These are phyloP conservation scores for Drosophila nebulosa DNA, from an alignment of 1,140 invertebrate species.

Conservation along the genomic window DNA sequence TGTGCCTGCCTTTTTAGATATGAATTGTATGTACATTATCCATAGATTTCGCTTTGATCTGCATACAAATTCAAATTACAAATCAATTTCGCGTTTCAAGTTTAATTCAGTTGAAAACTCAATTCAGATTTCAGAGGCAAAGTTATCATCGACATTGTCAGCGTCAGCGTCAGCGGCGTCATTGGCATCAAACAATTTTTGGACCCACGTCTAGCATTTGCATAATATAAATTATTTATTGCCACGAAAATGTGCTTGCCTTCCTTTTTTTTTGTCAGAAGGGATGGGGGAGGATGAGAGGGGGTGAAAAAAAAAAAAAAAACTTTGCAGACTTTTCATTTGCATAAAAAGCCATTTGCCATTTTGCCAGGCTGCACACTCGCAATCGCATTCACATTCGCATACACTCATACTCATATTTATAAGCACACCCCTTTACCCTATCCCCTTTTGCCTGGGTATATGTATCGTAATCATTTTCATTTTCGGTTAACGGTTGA, in stretches of 20 bases:
- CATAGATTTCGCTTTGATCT: conserved; percentile 57
- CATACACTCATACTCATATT: conserved; percentile 4
- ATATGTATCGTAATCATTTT: not conserved
- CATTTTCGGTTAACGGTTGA: conserved; percentile 8
- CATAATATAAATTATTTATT: conserved; percentile 79
- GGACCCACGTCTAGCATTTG: conserved; percentile 56
- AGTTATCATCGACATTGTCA: conserved; percentile 20
- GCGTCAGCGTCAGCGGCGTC: not conserved
- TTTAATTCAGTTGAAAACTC: conserved; percentile 69
- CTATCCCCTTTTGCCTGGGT: too few species aligned
- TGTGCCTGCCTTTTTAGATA: not conserved
- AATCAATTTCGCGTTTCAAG: conserved; percentile 73
- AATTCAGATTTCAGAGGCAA: conserved; percentile 31
- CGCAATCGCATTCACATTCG: conserved; percentile 26
- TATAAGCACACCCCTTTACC: not conserved
- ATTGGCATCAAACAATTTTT: not conserved
- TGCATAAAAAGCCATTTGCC: conserved; percentile 57
- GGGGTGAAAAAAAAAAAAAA: not conserved
- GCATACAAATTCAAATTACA: conserved; percentile 78
- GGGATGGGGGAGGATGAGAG: too few species aligned
- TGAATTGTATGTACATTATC: conserved; percentile 22
- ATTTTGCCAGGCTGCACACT: conserved; percentile 12
- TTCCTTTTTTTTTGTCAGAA: conserved; percentile 25
- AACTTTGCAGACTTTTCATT: conserved; percentile 61
- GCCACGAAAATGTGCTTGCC: conserved; percentile 67